Evolutionary conservation across 2,797 vertebrate species (phyloP).

Genomic region (Steatocranus sp.): DNA sequence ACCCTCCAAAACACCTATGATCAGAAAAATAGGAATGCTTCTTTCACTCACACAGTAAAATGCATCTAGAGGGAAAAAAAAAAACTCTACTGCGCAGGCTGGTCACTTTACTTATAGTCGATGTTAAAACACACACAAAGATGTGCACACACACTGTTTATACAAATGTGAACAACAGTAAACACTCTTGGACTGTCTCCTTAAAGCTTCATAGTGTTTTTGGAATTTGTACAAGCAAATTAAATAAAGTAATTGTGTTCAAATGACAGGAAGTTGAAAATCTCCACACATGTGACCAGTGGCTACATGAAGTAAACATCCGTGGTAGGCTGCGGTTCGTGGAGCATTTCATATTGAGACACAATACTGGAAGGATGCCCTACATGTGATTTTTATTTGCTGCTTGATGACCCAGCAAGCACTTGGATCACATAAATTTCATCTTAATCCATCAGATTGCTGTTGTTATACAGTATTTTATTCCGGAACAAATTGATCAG

Average conservation of each 20-base stretch:
- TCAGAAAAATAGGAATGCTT: neutral
- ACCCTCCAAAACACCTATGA: neutral
- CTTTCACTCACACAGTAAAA: neutral
- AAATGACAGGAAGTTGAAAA: neutral
- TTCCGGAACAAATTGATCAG: neutral
- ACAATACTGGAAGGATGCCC: neutral
- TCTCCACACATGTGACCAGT: neutral
- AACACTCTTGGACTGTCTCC: neutral
- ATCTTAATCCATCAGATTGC: neutral
- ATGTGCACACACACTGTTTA: neutral
- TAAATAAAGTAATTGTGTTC: neutral
- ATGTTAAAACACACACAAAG: neutral
- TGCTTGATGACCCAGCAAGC: neutral
- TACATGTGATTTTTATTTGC: neutral
- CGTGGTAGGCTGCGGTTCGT: neutral
- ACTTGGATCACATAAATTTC: neutral
- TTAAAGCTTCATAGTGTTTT: neutral
- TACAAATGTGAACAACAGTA: neutral
- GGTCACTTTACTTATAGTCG: neutral
- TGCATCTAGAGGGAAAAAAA: neutral
- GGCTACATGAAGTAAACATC: neutral
- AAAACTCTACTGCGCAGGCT: accelerated
- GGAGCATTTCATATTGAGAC: neutral
- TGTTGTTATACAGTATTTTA: neutral
- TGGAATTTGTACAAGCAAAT: neutral